Base-by-base conservation (phyloP, 1,140 invertebrate genomes). In the Holcopasites calliopsidis region DNA sequence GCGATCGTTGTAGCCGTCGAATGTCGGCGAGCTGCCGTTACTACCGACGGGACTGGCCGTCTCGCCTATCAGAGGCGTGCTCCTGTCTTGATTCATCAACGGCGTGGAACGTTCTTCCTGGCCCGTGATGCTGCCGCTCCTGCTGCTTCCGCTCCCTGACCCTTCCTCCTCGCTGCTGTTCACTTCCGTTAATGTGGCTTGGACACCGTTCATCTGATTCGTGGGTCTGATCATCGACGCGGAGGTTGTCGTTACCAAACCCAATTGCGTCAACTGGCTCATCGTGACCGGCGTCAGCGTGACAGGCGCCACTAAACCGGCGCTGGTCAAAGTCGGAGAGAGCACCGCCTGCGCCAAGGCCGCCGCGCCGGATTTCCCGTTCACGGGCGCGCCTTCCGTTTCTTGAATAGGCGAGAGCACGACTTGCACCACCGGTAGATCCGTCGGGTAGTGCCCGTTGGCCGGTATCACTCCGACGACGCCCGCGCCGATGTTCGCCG, bases 361-460 rank as follows among this genome's bases (percentile, higher is more conserved):
- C 0, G 94, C 93, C 0, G 95, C 94, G 1, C 94, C 94, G 0
- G 94, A 93, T 78, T 94, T 94, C 0, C 94, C 94, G 1, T 94
- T 93, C 77, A 94, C 93, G 21, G 95, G 92, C 18, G 94, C 95
- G 44, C 94, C 93, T 78, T 97, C 96, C 0, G 90, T 78, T 71
- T 92, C 95, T 89, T 95, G 92, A 71, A 97, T 97, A 1, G 96
- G 95, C 3, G 95, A 96, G 26, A 97, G 89, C 2, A 96, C 94
- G 21, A 96, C 95, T 84, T 96, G 95, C 2, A 96, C 93, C 0
- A 96, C 94, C 1, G 95, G 94, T n/a, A 95, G 89, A 71, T 95
- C 94, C 21, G 92, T 92, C 47, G 93, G 92, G 81, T 95, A 94
- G 49, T 93, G 87, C 4, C 89, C 88, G 68, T 88, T 89, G 80